Conservation (phyloP, 2,888 invertebrate genomes). For the Plutella xylostella region DNA sequence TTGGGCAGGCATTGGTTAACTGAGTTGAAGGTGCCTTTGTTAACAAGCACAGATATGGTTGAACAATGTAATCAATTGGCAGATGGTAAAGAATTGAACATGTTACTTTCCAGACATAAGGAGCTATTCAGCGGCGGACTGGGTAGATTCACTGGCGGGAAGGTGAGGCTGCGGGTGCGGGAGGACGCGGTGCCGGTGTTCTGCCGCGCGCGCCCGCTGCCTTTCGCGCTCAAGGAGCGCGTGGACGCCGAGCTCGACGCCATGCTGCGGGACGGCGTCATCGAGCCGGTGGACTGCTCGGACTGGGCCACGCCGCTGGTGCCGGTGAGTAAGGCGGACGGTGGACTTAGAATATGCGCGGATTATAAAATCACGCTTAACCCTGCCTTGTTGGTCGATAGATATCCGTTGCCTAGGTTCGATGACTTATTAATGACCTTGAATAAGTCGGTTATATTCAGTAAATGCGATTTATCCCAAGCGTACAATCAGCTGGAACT, state of each 20-base stretch:
- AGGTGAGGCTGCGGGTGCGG: too few species aligned
- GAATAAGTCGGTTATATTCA: constrained; percentile 1
- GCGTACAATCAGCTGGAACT: constrained; percentile 12
- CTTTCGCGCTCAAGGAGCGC: constrained; percentile 17
- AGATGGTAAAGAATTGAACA: not conserved
- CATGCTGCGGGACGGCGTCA: constrained; percentile 13
- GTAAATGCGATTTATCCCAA: constrained; percentile 7
- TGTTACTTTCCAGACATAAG: not conserved
- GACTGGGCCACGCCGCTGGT: constrained; percentile 19
- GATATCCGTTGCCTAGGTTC: constrained; percentile 11
- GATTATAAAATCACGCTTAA: constrained; percentile 12
- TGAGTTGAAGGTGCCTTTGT: not conserved
- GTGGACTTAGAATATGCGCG: constrained; percentile 8
- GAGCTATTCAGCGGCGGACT: too few species aligned
- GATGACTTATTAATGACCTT: constrained; percentile 12
- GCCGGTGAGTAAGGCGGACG: constrained; percentile 14
- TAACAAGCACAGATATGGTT: too few species aligned
- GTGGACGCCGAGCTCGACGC: too few species aligned
- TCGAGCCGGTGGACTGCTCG: too few species aligned
- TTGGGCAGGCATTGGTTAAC: not conserved
- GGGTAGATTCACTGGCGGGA: too few species aligned
- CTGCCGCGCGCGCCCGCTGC: constrained; percentile 13
- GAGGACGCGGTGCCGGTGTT: too few species aligned
- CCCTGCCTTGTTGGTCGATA: constrained; percentile 10
- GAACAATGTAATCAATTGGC: not conserved